Conservation (phyloP, 2,113 vertebrate species). For the Petrocephalus microphthalmus region DNA sequence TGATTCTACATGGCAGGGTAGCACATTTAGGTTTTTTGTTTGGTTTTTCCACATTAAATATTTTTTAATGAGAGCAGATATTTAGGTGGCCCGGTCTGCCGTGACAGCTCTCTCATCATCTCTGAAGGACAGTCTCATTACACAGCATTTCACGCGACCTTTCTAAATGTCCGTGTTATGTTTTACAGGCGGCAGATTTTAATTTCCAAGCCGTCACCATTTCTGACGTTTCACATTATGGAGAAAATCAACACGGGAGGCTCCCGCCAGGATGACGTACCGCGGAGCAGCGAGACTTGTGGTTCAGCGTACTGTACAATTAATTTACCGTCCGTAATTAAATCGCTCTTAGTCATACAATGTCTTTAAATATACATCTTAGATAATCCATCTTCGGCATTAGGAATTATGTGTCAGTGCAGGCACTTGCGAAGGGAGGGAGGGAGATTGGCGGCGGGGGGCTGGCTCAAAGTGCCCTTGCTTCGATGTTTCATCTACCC, state of each 20-base stretch:
- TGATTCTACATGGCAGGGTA: neutral
- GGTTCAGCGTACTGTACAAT: neutral
- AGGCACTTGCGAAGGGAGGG: neutral
- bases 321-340: neutral
- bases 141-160: neutral
- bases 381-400: neutral
- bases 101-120: neutral
- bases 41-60: neutral
- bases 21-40: neutral
- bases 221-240: neutral
- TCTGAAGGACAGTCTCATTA: neutral
- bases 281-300: neutral
- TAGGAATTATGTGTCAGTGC: neutral
- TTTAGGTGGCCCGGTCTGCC: neutral
- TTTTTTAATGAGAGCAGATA: neutral
- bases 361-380: neutral
- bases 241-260: neutral
- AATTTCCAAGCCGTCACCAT: slow-evolving; percentile 4
- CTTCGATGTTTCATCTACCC: neutral
- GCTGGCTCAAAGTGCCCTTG: neutral
- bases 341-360: neutral
- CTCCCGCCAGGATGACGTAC: neutral
- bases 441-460: no score
- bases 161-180: neutral
- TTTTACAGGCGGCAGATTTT: neutral